Base-by-base conservation (phyloP, 92 coral and sea anemone genomes). In the Porites rus region DNA sequence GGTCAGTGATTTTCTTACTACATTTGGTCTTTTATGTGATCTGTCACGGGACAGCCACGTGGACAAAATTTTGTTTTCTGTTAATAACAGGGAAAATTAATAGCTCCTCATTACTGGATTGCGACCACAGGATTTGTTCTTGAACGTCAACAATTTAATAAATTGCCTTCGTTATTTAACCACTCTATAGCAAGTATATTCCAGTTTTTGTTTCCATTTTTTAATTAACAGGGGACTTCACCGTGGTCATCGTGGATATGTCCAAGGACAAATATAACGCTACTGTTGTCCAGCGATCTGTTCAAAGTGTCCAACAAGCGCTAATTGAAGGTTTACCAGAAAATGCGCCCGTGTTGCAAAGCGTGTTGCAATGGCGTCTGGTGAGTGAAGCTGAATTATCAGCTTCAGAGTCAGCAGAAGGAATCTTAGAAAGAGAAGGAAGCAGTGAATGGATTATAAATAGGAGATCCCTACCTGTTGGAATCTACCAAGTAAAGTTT, bases 401-500 rank as follows among this genome's bases (percentile, higher is more conserved):
- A 52, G 67, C 79, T 12, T 71, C 86, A 50, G 86, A 82, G 20
- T 71, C 86, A 28, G 78, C 86, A 43, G 78, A 58, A 4, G 86
- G 86, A 72, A 72, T 51, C 12, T 11, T 82, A 72, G 71, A 31
- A 8, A 82, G 78, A 46, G 46, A 71, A 10, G 86, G 86, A 7
- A 82, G 78, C 4, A 65, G 78, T 58, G 78, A 71, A 56, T 84
- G 88, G 88, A 63, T 66, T 9, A 84, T 84, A 24, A 22, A 24
- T 51, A 84, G 71, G 58, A 46, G 82, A 31, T 74, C 82, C 20
- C 1, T 84, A 20, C 12, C 74, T 6, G 54, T 75, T 9, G 88
- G 88, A 5, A 75, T 76, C 46, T 84, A 63, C 67, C 82, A 74
- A 74, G 88, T 84, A 2, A 84, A 22, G 68, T 84, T 84, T 46